These are phyloP conservation scores for Semaprochilodus insignis DNA, from an alignment of 2,797 vertebrate genomes.

Conservation along the genomic window DNA sequence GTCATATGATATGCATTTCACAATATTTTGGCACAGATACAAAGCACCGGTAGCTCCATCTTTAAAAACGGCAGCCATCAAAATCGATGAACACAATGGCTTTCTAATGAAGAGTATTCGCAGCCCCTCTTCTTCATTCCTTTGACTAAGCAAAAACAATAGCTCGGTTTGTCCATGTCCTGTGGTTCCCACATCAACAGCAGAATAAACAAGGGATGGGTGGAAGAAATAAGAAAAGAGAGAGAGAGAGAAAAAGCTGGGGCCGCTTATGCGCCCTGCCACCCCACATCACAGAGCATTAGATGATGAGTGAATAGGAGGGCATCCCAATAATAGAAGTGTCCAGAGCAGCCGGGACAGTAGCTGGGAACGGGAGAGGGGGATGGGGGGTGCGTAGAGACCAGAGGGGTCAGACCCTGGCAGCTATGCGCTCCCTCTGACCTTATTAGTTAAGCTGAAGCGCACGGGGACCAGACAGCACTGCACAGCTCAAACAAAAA, in stretches of 20 bases:
- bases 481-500: not conserved
- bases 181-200: constrained; percentile 64
- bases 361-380: constrained; percentile 59
- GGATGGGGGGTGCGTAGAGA: constrained; percentile 22
- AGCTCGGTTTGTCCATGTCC: constrained; percentile 37
- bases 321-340: constrained; percentile 68
- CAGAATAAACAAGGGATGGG: constrained; percentile 58
- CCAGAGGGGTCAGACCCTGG: constrained; percentile 23
- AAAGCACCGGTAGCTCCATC: too few relatives aligned
- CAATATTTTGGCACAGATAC: too few relatives aligned
- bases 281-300: constrained; percentile 66
- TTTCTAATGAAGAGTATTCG: not conserved
- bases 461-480: not conserved
- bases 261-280: constrained; percentile 56
- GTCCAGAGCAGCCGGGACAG: constrained; percentile 43
- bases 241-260: constrained; percentile 12
- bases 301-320: constrained; percentile 73
- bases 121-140: constrained; percentile 11
- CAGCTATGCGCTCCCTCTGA: constrained; percentile 1
- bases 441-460: constrained; percentile 49
- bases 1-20: too few relatives aligned
- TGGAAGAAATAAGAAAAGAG: constrained; percentile 13
- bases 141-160: constrained; percentile 35
- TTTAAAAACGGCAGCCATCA: too few relatives aligned
- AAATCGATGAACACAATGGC: too few relatives aligned